A percentile compares a stretch with the other conserved stretches of the same genome.
Conservation (phyloP, 2,113 vertebrate species). For the Archocentrus centrarchus region DNA sequence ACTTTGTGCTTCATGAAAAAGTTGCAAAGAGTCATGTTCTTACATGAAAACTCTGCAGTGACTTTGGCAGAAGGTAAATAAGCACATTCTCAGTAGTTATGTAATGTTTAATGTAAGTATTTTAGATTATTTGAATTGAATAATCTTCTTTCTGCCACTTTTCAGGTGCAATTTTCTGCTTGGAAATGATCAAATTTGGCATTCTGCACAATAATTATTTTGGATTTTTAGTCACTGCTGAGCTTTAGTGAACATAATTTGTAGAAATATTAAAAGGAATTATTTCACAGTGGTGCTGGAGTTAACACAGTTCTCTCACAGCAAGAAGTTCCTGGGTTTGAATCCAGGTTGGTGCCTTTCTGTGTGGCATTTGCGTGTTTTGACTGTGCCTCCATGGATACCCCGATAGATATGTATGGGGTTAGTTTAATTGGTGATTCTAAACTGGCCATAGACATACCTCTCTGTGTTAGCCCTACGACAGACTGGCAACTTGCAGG, state of each 20-base stretch:
- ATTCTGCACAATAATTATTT: too few species aligned
- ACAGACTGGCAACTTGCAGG: background rate
- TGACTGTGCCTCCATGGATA: background rate
- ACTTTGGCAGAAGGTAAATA: background rate
- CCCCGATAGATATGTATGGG: background rate
- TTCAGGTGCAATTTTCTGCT: background rate
- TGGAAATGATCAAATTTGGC: too few species aligned
- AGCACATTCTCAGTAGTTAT: background rate
- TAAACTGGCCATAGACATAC: background rate
- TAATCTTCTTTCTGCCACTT: background rate
- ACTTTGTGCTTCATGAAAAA: background rate
- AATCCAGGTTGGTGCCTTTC: too few species aligned
- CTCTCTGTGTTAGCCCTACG: background rate
- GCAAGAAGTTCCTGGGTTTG: background rate
- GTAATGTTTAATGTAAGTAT: rapidly evolving
- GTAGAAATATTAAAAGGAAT: background rate
- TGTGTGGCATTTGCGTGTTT: background rate
- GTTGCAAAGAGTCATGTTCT: background rate
- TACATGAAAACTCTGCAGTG: background rate
- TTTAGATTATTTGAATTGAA: background rate
- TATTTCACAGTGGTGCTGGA: background rate
- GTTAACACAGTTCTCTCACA: background rate
- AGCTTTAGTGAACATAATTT: too few species aligned
- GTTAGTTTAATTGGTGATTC: background rate
- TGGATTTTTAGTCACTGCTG: too few species aligned